phyloP scores from a whole-genome alignment of 2,113 vertebrate species.

The Channa maculata region DNA sequence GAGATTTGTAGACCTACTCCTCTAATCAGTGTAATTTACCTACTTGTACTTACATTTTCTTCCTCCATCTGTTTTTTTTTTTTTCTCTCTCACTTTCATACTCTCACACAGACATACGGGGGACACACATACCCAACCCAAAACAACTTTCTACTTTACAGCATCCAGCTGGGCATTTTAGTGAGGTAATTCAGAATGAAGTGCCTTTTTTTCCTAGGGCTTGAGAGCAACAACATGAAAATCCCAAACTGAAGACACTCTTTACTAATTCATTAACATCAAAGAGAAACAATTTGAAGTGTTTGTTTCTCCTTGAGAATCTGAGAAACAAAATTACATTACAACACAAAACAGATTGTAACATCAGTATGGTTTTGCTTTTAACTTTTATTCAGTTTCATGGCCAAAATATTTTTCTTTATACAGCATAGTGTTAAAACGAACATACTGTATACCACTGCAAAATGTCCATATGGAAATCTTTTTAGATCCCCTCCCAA shows the following conservation, averaged over 20 bases:
- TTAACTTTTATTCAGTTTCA: conserved; percentile 12
- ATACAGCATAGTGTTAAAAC: not conserved
- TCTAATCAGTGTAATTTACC: conserved; percentile 59
- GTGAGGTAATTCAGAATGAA: conserved; percentile 37
- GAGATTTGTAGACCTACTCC: conserved; percentile 55
- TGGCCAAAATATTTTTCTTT: conserved; percentile 37
- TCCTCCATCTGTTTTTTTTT: conserved; percentile 21
- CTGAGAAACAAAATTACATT: conserved; percentile 37
- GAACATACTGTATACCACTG: conserved; percentile 29
- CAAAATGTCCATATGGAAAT: conserved; percentile 59
- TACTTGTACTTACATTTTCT: conserved; percentile 30
- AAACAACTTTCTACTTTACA: conserved; percentile 23
- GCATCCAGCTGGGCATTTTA: conserved; percentile 46
- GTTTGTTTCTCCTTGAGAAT: conserved; percentile 40
- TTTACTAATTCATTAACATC: conserved; percentile 57
- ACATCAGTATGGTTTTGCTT: conserved; percentile 10
- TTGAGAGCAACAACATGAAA: conserved; percentile 36
- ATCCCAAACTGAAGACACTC: conserved; percentile 37
- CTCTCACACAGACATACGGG: conserved; percentile 11
- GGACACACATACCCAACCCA: conserved; percentile 13
- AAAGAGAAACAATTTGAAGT: conserved; percentile 46
- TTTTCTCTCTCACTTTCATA: not conserved
- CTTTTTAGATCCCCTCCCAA: conserved; percentile 45
- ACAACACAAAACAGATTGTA: conserved; percentile 35
- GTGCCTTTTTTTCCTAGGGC: conserved; percentile 17